A percentile compares a stretch with the other conserved stretches of the same genome.
phyloP scores from a whole-genome alignment of 1,140 invertebrate species.

The Cotesia glomerata region DNA sequence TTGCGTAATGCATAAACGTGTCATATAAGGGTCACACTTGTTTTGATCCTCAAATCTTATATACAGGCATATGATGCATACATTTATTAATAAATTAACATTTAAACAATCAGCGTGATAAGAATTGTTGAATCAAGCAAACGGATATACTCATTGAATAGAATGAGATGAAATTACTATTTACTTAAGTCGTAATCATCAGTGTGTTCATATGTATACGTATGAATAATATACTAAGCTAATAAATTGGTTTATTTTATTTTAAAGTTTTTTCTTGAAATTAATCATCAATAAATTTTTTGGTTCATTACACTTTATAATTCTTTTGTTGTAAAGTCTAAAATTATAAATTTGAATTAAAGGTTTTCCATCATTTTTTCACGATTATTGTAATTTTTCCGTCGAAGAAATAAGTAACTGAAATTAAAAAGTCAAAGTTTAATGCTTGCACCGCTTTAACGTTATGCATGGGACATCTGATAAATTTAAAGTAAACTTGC shows the following conservation, averaged over 20 bases:
- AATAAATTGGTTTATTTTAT: slow-evolving; percentile 25
- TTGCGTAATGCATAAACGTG: neutral
- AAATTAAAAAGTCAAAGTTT: too few species aligned
- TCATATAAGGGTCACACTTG: neutral
- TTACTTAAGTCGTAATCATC: slow-evolving; percentile 37
- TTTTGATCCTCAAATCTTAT: neutral
- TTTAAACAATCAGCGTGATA: slow-evolving; percentile 8
- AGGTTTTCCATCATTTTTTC: too few species aligned
- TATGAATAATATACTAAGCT: neutral
- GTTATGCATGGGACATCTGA: too few species aligned
- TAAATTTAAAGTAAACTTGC: too few species aligned
- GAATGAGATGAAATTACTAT: slow-evolving; percentile 44
- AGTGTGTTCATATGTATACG: neutral
- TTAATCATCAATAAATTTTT: too few species aligned
- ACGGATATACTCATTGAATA: slow-evolving; percentile 38
- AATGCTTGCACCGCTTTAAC: too few species aligned
- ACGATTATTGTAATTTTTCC: too few species aligned
- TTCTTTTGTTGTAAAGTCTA: too few species aligned
- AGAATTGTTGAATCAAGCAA: slow-evolving; percentile 15
- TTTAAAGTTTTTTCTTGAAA: neutral
- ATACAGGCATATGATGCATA: neutral
- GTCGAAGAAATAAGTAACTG: too few species aligned
- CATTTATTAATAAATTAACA: slow-evolving; percentile 3
- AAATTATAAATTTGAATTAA: too few species aligned
- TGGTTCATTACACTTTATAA: too few species aligned